Conservation (phyloP, 2,113 vertebrate species). For the Megatriorchis doriae region DNA sequence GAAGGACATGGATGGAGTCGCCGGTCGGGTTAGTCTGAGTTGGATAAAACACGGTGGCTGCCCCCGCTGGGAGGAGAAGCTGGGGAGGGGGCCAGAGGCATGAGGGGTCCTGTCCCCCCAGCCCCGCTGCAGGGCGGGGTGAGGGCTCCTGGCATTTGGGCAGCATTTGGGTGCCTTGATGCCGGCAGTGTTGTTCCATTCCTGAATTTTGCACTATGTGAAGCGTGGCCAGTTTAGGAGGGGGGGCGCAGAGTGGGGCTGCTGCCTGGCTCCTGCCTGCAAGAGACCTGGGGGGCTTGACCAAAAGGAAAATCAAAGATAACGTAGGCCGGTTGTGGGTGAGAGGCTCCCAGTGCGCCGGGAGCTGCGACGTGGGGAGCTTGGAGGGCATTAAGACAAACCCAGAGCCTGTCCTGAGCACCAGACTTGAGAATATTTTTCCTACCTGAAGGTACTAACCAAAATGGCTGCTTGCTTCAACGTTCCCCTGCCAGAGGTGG, state of each 20-base stretch:
- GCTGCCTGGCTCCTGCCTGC: not conserved
- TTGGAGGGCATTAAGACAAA: not conserved
- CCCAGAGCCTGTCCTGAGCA: not conserved
- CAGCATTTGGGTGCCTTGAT: rapidly evolving
- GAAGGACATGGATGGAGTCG: not conserved
- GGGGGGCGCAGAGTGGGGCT: rapidly evolving
- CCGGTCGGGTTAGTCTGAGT: not conserved
- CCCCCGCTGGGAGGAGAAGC: not conserved
- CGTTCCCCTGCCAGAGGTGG: not conserved
- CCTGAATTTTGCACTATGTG: not conserved
- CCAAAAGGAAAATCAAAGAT: not conserved
- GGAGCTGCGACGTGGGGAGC: not conserved
- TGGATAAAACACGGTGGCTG: not conserved
- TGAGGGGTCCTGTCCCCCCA: not conserved
- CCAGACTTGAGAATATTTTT: not conserved
- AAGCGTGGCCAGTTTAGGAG: not conserved
- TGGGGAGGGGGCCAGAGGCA: not conserved
- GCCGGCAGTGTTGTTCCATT: too few relatives aligned
- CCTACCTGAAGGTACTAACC: constrained; percentile 65
- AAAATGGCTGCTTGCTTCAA: not conserved
- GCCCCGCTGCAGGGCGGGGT: not conserved
- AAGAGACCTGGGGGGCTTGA: not conserved
- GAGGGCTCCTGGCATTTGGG: not conserved
- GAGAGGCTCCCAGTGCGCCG: not conserved
- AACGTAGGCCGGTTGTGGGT: not conserved